Evolutionary conservation across 1,140 invertebrate genomes (phyloP), one percentile per base, ranked within the genome.

Genomic region (Penaeus japonicus): DNA sequence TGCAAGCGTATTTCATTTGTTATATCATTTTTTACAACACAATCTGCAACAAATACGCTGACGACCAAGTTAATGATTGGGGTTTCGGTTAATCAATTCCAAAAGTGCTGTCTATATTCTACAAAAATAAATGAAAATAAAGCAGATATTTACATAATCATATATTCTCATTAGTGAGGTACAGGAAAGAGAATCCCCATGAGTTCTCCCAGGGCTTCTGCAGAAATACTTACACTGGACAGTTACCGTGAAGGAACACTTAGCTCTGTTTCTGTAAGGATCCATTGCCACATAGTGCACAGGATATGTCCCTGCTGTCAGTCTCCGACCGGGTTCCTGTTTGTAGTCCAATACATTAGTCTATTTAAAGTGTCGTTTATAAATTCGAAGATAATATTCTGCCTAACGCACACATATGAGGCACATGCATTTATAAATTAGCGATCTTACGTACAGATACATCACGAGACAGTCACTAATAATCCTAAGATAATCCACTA

Each of bases 251-350:
- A 92, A 92, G 27, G 88, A 88, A 84, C 91, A 92, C 47, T 89
- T 90, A 12, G 87, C 91, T 30, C 84, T 47, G 27, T 92, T 92
- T 59, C 91, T 89, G 57, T 90, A 90, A 4, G 88, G 79, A 62
- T 92, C 91, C 84, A 89, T 90, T 18, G 91, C 91, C 24, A 91
- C 85, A 59, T 92, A 92, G 39, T 90, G 89, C 1, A 91, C 90
- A 1, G 89, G 87, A 84, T 92, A 91, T 27, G 87, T 89, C n/a
- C 91, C 91, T 1, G 85, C 80, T 15, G 81, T 87, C 17, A 91
- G 73, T 20, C 83, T 62, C 32, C 84, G 53, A 18, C 91, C 90
- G 4, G 91, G 91, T 59, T 91, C 91, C 91, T 92, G 82, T 70
- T 4, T 39, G 18, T 47, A 22, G 17, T 24, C 30, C 20, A 12